Base-by-base conservation (phyloP, 2,888 invertebrate species). In the Homarus gammarus region DNA sequence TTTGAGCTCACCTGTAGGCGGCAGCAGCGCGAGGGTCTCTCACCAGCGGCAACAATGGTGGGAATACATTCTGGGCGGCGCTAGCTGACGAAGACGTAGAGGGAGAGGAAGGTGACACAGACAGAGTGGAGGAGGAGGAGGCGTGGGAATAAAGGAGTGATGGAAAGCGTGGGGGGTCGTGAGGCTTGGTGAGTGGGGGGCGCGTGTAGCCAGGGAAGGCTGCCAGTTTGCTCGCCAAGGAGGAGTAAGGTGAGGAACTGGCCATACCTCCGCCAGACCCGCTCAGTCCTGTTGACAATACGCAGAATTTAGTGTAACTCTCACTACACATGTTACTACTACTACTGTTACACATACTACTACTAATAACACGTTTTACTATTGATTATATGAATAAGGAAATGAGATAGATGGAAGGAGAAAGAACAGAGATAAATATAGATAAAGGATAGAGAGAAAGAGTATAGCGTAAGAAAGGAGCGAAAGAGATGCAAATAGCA, bases 41-140 rank as follows among this genome's bases (percentile, higher is more conserved):
- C 70, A 88, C 83, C 27, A 88, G 70, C 36, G 88, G 88, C n/a
- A 88, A 77, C 44, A 83, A 31, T 5, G 88, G 88, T 38, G 78
- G 88, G 70, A 84, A 88, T 8, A 88, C 83, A 15, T 38, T 49
- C 27, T 88, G 88, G 44, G 51, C 73, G n/a, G 87, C 44, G 27
- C 75, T 38, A 0, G 75, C n/a, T 18, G 87, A 49, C 3, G 87
- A 51, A 1, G 87, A 61, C 2, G 88, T 51, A 10, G 83, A 84
- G 10, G 88, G 40, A 8, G 85, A 77, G 27, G 86, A 68, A 15
- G 86, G 78, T 2, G 79, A 44, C 2, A 79, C 61, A 10, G 87
- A 40, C 15, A 79, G 77, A 31, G 87, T 38, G 0, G 87, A n/a
- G 18, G 87, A 83, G 12, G 83, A 88, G 82, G 70, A 49, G 22